phyloP scores from a whole-genome alignment of 2,888 invertebrate genomes.

The Spodoptera littoralis region DNA sequence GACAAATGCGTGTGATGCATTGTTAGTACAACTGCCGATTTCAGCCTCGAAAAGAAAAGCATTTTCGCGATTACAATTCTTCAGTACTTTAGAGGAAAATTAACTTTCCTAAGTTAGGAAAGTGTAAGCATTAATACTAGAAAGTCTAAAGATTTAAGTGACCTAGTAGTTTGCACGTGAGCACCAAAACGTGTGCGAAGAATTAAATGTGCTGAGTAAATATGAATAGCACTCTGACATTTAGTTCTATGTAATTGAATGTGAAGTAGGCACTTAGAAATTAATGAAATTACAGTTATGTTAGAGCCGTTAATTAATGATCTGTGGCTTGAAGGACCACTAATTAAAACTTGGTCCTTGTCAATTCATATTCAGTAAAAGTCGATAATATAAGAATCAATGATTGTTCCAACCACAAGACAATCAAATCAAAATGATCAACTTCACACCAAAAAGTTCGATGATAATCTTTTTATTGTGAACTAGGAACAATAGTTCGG shows the following conservation, averaged over 20 bases:
- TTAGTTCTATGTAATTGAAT: constrained; percentile 21
- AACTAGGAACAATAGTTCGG: constrained; percentile 50
- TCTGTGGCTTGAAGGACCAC: not conserved
- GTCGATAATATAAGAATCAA: not conserved
- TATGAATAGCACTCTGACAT: constrained; percentile 9
- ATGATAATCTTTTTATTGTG: constrained; percentile 32
- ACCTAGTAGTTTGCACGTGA: constrained; percentile 18
- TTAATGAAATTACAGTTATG: constrained; percentile 2
- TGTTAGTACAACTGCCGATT: not conserved
- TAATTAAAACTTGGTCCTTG: not conserved
- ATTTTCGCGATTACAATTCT: no score
- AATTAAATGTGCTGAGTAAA: constrained; percentile 21
- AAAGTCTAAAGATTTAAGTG: constrained; percentile 11
- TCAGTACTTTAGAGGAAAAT: no score
- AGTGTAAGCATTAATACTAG: not conserved
- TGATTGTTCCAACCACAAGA: not conserved
- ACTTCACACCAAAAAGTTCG: constrained; percentile 11
- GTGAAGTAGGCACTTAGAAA: no score
- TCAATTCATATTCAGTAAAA: no score
- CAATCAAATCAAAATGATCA: constrained; percentile 2
- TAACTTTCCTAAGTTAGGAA: not conserved
- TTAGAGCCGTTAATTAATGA: not conserved
- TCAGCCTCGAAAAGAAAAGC: not conserved
- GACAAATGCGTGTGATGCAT: constrained; percentile 36
- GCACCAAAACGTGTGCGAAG: constrained; percentile 35